A percentile compares a stretch with the other conserved stretches of the same genome.
These are phyloP conservation scores for Chrysemys picta DNA, from an alignment of 2,113 vertebrate species.

Conservation along the genomic window DNA sequence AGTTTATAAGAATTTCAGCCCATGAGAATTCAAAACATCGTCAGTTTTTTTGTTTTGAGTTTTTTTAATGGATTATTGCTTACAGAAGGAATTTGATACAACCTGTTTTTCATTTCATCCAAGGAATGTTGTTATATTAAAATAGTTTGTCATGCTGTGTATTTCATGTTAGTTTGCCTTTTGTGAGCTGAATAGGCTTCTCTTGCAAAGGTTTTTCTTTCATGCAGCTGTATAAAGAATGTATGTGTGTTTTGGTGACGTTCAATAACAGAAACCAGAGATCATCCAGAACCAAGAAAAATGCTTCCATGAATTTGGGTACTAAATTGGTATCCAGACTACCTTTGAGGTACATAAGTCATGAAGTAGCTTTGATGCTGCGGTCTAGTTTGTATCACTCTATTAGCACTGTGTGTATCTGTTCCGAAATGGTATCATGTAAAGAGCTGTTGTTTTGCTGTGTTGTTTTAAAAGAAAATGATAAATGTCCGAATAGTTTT, in stretches of 20 bases:
- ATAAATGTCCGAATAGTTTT: conserved; percentile 2
- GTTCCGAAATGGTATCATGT: neutral
- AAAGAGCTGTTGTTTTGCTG: neutral
- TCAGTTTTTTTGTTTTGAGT: neutral
- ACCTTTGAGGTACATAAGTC: accelerated
- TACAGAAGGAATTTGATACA: neutral
- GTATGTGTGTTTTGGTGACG: neutral
- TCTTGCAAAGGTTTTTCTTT: neutral
- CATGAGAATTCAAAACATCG: neutral
- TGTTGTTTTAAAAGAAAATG: neutral
- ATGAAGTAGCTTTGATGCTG: neutral
- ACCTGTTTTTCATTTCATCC: neutral
- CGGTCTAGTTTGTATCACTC: neutral
- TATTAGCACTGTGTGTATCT: neutral
- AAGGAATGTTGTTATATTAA: neutral
- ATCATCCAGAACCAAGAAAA: neutral
- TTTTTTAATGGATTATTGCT: neutral
- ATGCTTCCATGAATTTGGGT: neutral
- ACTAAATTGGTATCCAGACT: neutral
- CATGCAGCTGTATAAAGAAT: neutral
- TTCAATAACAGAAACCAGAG: neutral
- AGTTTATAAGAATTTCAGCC: neutral
- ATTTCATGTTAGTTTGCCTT: neutral
- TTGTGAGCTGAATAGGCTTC: conserved; percentile 1
- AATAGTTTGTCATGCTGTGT: neutral